Evolutionary conservation across 1,140 invertebrate genomes (phyloP), one percentile per base, ranked within the genome.

Genomic region (Latrodectus geometricus): DNA sequence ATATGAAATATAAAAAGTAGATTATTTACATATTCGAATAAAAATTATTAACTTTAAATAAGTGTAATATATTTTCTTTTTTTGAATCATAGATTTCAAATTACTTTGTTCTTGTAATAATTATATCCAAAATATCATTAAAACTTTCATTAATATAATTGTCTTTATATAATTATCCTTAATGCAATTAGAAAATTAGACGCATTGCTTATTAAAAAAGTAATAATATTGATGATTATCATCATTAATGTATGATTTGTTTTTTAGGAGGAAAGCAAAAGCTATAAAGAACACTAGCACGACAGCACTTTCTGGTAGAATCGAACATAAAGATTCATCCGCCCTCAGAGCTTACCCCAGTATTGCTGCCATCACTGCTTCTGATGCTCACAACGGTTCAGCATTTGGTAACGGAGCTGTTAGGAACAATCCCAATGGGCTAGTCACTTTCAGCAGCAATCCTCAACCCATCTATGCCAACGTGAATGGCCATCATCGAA

Each of bases 381-480:
- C 54, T 15, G 70, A 79, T n/a, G 76, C 69, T 0, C 52, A 72
- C 2, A 73, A 87, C 21, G 50, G 74, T 8, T 78, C 65, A 0
- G 17, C 12, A 11, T 72, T 75, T 23, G 52, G 54, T 17, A 87
- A 86, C 15, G 81, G 82, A 21, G 70, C 83, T 2, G 88, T 88
- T 48, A 69, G 88, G 17, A 80, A 88, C 49, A 85, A 88, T 65
- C 88, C 88, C 8, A 89, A 89, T 70, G 89, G 89, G 11, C 48
- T 90, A 52, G 88, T 89, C 7, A 90, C 89, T 8, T 90, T 90
- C 70, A 88, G 88, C 74, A 83, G 79, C 72, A 75, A 77, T 17
- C 77, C 82, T 12, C 88, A 88, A 35, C 88, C 88, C 11, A 88
- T 88, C 9, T 88, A 88, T 20, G 88, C 88, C n/a, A 88, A 88